Base-by-base conservation (phyloP, 1,140 invertebrate genomes). In the Drosophila nebulosa region DNA sequence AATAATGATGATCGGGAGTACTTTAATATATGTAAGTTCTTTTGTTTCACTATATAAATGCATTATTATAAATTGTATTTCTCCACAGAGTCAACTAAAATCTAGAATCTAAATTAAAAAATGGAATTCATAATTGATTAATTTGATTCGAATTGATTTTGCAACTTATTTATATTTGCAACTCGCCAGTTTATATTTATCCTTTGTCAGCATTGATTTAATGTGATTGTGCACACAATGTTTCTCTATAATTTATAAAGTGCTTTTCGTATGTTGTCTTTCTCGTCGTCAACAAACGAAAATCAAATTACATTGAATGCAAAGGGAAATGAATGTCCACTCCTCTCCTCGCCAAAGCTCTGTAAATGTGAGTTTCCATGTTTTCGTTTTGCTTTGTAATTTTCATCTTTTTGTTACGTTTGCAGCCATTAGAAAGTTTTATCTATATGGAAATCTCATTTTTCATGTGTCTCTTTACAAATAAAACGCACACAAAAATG, bases 381-480 rank as follows among this genome's bases (percentile, higher is more conserved):
- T 10, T 46, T 46, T 46, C 18, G 10, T 21, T 36, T 36, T 14
- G 35, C 35, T 21, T 46, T 46, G 39, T 46, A 46, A 46, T 46
- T 46, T 46, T 46, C 39, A 9, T 46, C 18, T 18, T 46, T 46
- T 46, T 46, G 39, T 21, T 10, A 46, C 16, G 39, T 46, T 46
- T 42, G 39, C 16, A 46, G 39, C 16, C 39, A 46, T 46, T 46
- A 46, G 16, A 46, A 46, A 46, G 16, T 46, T 46, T 46, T 46
- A 46, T 46, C 39, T 46, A 46, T 46, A 46, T 46, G 39, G 39
- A 46, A 46, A 46, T 46, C 39, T 46, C 39, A 46, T 46, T 46
- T 46, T 46, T 46, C 39, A 46, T 46, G 39, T 46, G 39, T 46
- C 39, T 46, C 39, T 21, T 46, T 46, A 21, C 39, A 46, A 46